These are phyloP conservation scores for Dermatophagoides farinae DNA, from an alignment of 1,140 invertebrate genomes.

Conservation along the genomic window DNA sequence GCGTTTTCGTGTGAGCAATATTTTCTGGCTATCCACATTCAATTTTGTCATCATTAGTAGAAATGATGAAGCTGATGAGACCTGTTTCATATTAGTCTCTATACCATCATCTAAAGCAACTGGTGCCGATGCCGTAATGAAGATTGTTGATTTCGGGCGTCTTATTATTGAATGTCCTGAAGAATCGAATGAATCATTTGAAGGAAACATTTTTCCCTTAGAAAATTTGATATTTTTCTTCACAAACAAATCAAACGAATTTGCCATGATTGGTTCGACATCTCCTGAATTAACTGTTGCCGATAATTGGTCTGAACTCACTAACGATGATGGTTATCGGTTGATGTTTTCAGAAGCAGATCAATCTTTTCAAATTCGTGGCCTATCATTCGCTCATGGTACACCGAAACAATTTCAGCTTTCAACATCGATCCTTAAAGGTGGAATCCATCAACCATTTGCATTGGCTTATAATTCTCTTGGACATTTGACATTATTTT, in stretches of 20 bases:
- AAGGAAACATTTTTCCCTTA: background rate
- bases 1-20: background rate
- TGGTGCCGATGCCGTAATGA: background rate
- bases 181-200: background rate
- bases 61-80: background rate
- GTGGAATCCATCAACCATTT: conserved; percentile 5
- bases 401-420: conserved; percentile 1
- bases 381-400: conserved; percentile 28
- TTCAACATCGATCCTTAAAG: background rate
- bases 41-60: background rate
- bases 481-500: conserved; percentile 6
- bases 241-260: conserved; percentile 4
- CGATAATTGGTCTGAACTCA: conserved; percentile 46
- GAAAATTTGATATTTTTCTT: conserved; percentile 10
- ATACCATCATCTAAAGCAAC: conserved; percentile 7
- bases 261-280: conserved; percentile 26
- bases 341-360: conserved; percentile 41
- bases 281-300: conserved; percentile 21
- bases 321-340: conserved; percentile 44
- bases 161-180: conserved; percentile 6
- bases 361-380: conserved; percentile 47
- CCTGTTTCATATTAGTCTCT: background rate
- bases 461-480: background rate
- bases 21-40: conserved; percentile 10
- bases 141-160: conserved; percentile 4